Base-by-base conservation (phyloP, 2,888 invertebrate species). In the Phalera bucephala region DNA sequence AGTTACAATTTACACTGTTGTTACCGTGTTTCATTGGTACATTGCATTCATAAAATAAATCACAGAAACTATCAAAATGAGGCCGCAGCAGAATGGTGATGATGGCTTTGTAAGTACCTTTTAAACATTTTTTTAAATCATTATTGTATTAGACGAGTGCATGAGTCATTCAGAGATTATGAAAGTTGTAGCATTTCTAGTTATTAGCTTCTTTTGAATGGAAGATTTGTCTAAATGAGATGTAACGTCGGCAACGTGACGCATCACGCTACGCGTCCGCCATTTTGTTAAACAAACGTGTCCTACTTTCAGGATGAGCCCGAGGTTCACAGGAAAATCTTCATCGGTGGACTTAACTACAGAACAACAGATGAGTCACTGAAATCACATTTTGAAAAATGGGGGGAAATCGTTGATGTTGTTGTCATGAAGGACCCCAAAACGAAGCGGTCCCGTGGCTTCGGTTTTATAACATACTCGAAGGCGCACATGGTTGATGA, bases 381-480 rank as follows among this genome's bases (percentile, higher is more conserved):
- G 5, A 97, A 97, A 75, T 92, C 94, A n/a, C 97, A 98, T 86
- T 99, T 98, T 77, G 96, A 96, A 67, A 95, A 98, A 93, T 99
- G 97, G 96, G 99, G 99, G 17, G 97, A 97, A 80, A 96, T 98
- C 50, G 97, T 97, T 0, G 98, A 98, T 73, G 97, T 97, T 6
- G 97, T 98, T 2, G 98, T 98, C 0, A 98, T 98, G 98, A 97
- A 97, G 74, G 98, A 98, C 72, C 96, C 97, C 0, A 95, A 95
- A 64, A 98, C 98, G 0, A 97, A 97, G 72, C 92, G 98, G 45
- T 99, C 99, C 3, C 92, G 99, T 44, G 99, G 99, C 1, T 99
- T 99, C 78, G 99, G 99, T 1, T 99, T 99, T 72, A 98, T 99
- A 44, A 99, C 99, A 0, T 99, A 98, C 74, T 95, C 96, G 1